Conservation (phyloP, 2,797 vertebrate species). For the Discoglossus pictus region DNA sequence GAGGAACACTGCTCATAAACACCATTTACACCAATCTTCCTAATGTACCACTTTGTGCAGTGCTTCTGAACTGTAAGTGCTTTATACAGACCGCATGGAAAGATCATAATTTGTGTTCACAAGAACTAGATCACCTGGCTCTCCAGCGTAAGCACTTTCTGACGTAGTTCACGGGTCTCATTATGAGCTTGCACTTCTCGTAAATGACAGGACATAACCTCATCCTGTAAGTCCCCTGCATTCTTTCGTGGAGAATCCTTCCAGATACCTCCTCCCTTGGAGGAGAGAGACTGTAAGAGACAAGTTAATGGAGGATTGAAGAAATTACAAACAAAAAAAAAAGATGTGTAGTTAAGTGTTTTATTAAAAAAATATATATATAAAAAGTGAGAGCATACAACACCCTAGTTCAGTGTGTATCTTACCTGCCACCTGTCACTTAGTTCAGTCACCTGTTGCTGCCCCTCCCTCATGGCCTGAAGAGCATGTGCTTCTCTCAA, state of each 20-base stretch:
- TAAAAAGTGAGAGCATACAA: no score
- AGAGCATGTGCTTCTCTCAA: slow-evolving; percentile 85
- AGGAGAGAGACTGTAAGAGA: slow-evolving; percentile 75
- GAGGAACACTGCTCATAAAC: no score
- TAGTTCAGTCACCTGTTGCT: slow-evolving; percentile 85
- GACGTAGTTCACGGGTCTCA: slow-evolving; percentile 85
- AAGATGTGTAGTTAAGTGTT: no score
- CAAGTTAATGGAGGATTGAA: background rate
- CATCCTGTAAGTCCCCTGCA: slow-evolving; percentile 88
- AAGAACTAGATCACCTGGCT: slow-evolving; percentile 84
- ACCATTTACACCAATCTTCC: no score
- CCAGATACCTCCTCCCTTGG: slow-evolving; percentile 84
- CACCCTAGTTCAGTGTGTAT: accelerated
- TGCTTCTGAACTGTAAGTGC: no score
- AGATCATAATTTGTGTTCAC: no score
- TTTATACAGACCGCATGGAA: no score
- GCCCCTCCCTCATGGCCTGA: slow-evolving; percentile 82
- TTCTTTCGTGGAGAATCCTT: slow-evolving; percentile 92
- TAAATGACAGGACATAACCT: slow-evolving; percentile 85
- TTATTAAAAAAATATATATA: background rate
- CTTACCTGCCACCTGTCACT: slow-evolving; percentile 91
- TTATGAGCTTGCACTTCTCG: slow-evolving; percentile 89
- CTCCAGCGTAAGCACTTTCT: slow-evolving; percentile 86
- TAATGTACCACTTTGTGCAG: no score
- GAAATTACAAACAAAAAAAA: background rate